Conservation (phyloP, 2,113 vertebrate species). For the Sula dactylatra region DNA sequence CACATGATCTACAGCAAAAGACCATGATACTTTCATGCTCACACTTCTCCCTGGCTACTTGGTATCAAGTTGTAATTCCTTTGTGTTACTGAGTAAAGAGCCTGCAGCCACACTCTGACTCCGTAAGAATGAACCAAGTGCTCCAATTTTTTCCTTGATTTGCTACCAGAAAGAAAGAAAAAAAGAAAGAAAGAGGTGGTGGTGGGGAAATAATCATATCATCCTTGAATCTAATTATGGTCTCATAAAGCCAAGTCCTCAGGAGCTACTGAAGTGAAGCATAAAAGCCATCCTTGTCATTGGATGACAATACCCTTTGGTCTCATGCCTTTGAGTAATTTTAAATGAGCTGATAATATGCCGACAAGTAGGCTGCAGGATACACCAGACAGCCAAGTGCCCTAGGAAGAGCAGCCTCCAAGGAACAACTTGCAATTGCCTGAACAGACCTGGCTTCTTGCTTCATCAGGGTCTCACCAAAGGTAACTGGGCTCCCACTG, state of each 20-base stretch:
- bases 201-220: neutral
- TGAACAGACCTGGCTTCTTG: neutral
- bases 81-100: neutral
- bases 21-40: neutral
- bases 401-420: neutral
- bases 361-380: neutral
- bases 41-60: neutral
- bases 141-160: neutral
- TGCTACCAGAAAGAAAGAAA: neutral
- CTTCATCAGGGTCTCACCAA: rapidly evolving
- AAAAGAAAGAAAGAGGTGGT: rapidly evolving
- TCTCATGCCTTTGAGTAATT: neutral
- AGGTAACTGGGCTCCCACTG: neutral
- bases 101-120: neutral
- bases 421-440: neutral
- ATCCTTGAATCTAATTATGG: conserved; percentile 52
- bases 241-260: neutral
- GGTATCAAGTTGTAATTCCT: neutral
- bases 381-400: neutral
- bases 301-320: neutral
- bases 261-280: neutral
- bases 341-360: neutral
- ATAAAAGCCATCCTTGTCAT: neutral
- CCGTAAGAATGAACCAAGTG: neutral
- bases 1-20: neutral